A percentile compares a stretch with the other conserved stretches of the same genome.
Conservation (phyloP, 2,797 vertebrate genomes). For the Anguilla anguilla region DNA sequence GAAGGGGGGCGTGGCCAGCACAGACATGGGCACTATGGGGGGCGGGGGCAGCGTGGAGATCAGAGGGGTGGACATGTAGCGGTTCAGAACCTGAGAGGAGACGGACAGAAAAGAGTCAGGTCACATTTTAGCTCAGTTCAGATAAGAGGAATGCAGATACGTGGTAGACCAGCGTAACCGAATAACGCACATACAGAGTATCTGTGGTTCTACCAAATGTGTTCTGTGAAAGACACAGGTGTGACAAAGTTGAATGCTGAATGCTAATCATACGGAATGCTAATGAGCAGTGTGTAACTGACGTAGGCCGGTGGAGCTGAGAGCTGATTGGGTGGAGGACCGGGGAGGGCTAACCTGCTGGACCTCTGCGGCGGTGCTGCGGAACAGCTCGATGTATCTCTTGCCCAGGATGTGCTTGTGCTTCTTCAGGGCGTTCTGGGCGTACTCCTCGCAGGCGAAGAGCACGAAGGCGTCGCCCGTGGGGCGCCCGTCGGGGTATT, state of each 20-base stretch:
- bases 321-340: neutral
- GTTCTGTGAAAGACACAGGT: neutral
- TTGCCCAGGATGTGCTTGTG: conserved; percentile 97
- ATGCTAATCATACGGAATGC: neutral
- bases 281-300: neutral
- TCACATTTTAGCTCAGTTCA: neutral
- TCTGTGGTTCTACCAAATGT: neutral
- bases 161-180: neutral
- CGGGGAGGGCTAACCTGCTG: conserved; percentile 80
- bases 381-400: conserved; percentile 94
- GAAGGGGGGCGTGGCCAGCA: conserved; percentile 80
- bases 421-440: conserved; percentile 91
- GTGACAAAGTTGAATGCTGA: neutral
- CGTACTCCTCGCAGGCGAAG: conserved; percentile 94
- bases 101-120: neutral
- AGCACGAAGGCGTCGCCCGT: conserved; percentile 95
- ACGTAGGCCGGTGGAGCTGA: neutral
- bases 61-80: conserved; percentile 89
- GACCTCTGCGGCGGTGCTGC: conserved; percentile 93
- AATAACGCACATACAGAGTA: neutral
- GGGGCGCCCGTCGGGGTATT: conserved; percentile 92
- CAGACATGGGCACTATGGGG: conserved; percentile 79
- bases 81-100: conserved; percentile 83
- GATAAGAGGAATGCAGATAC: neutral
- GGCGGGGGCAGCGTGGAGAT: conserved; percentile 87